Base-by-base conservation (phyloP, 1,140 invertebrate genomes). In the Catajapyx aquilonaris region DNA sequence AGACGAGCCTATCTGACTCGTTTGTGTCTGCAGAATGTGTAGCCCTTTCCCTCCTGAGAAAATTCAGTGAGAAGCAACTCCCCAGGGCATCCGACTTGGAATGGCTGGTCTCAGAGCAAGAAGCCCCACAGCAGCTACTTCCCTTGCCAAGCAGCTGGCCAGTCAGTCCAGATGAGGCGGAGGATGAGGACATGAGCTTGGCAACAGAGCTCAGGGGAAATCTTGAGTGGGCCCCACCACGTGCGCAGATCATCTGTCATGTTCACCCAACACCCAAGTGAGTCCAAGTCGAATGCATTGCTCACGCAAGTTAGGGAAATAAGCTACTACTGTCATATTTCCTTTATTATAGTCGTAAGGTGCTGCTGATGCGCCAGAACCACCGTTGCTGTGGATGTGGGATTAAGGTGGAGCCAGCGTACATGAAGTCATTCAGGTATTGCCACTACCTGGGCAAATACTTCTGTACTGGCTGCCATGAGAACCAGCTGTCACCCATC, bases 391-490 rank as follows among this genome's bases (percentile, higher is more conserved):
- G 81, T 35, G 83, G 84, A 9, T 88, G 84, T 62, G 80, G 84
- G 1, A 77, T 77, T 60, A 72, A 70, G 46, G 76, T 86, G 7
- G 70, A 75, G 2, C 54, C 63, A 41, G 68, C 71, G 38, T 80
- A 78, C 49, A 66, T 74, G 7, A 67, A 70, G 17, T 65, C 69
- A 45, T 77, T 75, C 54, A 64, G 79, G 5, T 84, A 81, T 49
- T 90, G 85, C 54, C 69, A 81, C 49, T 90, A 90, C 53, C 59
- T 86, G 32, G 81, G 81, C 11, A 72, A 81, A 48, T 85, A 81
- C 56, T 84, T 88, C 55, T 90, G 85, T 52, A 83, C 81, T 4
- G 80, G 78, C 20, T 90, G 85, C 52, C 84, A 88, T 55, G 73
- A 66, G 7, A 78, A 81, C 52, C 68, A 81, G 46, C 59, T 71